Evolutionary conservation across 1,140 invertebrate species (phyloP).

Genomic region (Bombus pascuorum): DNA sequence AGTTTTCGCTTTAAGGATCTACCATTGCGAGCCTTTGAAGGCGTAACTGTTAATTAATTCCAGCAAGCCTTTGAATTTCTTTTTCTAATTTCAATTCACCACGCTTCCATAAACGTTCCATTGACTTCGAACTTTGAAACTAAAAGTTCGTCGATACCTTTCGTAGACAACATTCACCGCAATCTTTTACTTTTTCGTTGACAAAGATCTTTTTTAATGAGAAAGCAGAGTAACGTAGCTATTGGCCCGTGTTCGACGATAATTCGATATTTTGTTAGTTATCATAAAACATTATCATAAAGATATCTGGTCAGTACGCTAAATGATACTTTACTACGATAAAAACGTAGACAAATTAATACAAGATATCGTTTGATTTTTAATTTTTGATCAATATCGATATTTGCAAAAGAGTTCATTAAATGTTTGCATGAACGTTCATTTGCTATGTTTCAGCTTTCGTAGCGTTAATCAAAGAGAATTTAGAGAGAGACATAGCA

Average conservation of each 20-base stretch:
- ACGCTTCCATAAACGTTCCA: neutral
- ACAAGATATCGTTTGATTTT: neutral
- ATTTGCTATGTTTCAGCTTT: no score
- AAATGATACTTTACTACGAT: no score
- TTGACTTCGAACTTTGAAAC: neutral
- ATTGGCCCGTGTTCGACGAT: neutral
- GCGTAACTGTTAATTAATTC: slow-evolving; percentile 14
- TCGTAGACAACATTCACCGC: neutral
- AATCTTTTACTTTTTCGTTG: neutral
- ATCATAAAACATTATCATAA: no score
- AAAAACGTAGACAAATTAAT: no score
- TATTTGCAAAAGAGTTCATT: neutral
- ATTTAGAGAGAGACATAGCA: no score
- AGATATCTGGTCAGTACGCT: no score
- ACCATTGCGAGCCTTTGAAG: neutral
- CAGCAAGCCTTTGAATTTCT: neutral
- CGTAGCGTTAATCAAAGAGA: no score
- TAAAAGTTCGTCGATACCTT: neutral
- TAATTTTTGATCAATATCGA: neutral
- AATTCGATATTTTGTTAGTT: neutral
- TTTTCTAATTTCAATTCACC: neutral
- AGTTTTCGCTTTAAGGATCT: neutral
- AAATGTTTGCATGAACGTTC: no score
- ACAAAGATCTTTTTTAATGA: neutral
- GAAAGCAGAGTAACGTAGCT: neutral